Conservation (phyloP, 2,113 vertebrate species). For the Toxotes chatareus region DNA sequence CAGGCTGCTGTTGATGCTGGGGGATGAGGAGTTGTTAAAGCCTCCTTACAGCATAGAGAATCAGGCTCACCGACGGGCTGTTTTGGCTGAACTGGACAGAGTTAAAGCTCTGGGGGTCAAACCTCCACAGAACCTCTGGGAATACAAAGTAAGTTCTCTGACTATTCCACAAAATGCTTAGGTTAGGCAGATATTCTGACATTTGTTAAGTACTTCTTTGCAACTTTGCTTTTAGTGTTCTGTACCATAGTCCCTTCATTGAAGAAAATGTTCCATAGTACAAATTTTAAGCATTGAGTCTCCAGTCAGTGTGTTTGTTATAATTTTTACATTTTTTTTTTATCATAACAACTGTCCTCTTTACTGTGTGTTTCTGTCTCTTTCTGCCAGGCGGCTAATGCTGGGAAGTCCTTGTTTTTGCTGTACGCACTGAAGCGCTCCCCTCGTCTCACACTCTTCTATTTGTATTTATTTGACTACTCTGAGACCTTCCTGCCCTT, state of each 20-base stretch:
- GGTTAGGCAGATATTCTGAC: background rate
- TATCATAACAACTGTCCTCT: background rate
- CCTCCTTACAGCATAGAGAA: slow-evolving; percentile 88
- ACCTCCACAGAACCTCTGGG: slow-evolving; percentile 95
- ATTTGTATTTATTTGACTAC: slow-evolving; percentile 95
- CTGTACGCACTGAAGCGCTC: slow-evolving; percentile 93
- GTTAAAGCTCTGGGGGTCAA: slow-evolving; percentile 89
- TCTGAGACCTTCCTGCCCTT: slow-evolving; percentile 93
- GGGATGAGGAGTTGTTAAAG: slow-evolving; percentile 89
- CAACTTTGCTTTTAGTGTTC: background rate
- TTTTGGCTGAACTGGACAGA: slow-evolving; percentile 88
- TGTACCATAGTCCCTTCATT: background rate
- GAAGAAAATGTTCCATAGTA: background rate
- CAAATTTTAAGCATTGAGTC: background rate
- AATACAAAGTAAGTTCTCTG: slow-evolving; percentile 89
- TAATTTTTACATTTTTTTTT: background rate
- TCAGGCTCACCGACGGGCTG: slow-evolving; percentile 88
- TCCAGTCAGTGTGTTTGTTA: background rate
- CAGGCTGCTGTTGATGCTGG: slow-evolving; percentile 90
- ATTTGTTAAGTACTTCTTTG: background rate
- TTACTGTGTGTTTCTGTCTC: slow-evolving; percentile 11
- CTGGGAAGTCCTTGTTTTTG: slow-evolving; percentile 93
- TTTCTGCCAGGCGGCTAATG: slow-evolving; percentile 87
- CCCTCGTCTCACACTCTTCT: slow-evolving; percentile 92
- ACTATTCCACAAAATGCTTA: background rate